Percentiles rank a stretch among this genome's conserved stretches.
Evolutionary conservation across 2,888 invertebrate species (phyloP).

Genomic region (Diabrotica balteata): DNA sequence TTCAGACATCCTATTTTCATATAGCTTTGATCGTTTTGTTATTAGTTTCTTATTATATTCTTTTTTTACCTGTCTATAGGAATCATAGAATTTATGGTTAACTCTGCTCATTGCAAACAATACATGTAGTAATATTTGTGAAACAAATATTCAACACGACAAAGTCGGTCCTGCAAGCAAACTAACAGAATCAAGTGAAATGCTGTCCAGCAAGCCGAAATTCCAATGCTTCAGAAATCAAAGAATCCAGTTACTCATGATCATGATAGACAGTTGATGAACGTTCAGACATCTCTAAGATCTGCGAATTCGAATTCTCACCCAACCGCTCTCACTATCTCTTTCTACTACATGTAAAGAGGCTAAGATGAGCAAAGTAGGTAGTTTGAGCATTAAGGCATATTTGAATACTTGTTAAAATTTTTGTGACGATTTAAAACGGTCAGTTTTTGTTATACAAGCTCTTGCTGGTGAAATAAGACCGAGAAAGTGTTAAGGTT

Average conservation of each 20-base stretch:
- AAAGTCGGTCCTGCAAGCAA: slow-evolving; percentile 13
- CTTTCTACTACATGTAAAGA: slow-evolving; percentile 4
- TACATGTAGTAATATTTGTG: not conserved
- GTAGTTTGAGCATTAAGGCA: slow-evolving; percentile 2
- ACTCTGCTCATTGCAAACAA: no score
- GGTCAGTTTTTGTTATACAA: slow-evolving; percentile 38
- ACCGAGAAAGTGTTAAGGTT: slow-evolving; percentile 54
- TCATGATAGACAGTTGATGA: slow-evolving; percentile 58
- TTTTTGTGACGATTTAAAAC: slow-evolving; percentile 46
- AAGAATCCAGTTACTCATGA: slow-evolving; percentile 57
- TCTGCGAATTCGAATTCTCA: slow-evolving; percentile 40
- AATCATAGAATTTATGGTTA: no score
- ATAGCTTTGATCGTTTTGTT: no score
- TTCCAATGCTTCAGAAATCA: slow-evolving; percentile 53
- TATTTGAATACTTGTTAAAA: slow-evolving; percentile 43
- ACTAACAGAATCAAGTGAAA: slow-evolving; percentile 17
- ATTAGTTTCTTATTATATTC: no score
- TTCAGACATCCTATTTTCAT: no score
- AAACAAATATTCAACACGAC: not conserved
- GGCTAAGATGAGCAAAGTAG: not conserved
- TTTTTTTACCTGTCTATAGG: no score
- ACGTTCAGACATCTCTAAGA: slow-evolving; percentile 56
- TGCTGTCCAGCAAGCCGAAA: slow-evolving; percentile 45
- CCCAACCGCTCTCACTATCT: slow-evolving; percentile 18
- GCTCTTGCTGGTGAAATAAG: slow-evolving; percentile 42